Evolutionary conservation across 2,888 invertebrate species (phyloP).

Genomic region (Phlogophora meticulosa): DNA sequence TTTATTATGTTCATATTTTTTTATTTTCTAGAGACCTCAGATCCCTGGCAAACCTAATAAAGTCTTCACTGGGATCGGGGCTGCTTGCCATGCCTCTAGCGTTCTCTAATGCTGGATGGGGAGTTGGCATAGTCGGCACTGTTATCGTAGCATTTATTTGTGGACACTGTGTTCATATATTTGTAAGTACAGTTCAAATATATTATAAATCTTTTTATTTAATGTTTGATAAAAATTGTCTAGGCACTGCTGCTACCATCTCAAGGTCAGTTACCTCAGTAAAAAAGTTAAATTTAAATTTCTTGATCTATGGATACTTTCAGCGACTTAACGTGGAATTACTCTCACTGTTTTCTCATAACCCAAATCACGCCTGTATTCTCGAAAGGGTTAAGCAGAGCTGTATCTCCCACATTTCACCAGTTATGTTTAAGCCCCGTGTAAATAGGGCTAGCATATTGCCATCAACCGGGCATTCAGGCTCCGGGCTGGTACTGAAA

Average conservation of each 20-base stretch:
- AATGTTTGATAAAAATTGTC: constrained; percentile 5
- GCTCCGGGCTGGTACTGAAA: too few species aligned
- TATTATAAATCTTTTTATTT: neutral
- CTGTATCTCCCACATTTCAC: too few species aligned
- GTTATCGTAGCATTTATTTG: constrained; percentile 84
- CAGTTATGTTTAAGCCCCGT: too few species aligned
- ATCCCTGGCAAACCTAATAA: constrained; percentile 86
- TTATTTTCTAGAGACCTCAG: constrained; percentile 81
- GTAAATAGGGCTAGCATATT: too few species aligned
- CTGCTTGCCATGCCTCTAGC: constrained; percentile 94
- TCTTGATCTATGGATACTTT: neutral
- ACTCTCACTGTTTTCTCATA: neutral
- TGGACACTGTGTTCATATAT: constrained; percentile 87
- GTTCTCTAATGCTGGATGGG: constrained; percentile 93
- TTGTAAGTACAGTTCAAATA: constrained; percentile 78
- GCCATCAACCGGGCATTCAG: too few species aligned
- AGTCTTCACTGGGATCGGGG: constrained; percentile 93
- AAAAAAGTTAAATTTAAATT: neutral
- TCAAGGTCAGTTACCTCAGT: neutral
- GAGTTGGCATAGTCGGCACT: constrained; percentile 91
- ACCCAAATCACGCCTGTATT: too few species aligned
- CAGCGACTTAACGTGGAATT: too few species aligned
- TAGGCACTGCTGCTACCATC: neutral
- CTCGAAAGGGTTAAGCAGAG: too few species aligned
- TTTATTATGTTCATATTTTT: neutral